These are phyloP conservation scores for Drosophila mercatorum DNA, from an alignment of 2,888 invertebrate species.

Conservation along the genomic window DNA sequence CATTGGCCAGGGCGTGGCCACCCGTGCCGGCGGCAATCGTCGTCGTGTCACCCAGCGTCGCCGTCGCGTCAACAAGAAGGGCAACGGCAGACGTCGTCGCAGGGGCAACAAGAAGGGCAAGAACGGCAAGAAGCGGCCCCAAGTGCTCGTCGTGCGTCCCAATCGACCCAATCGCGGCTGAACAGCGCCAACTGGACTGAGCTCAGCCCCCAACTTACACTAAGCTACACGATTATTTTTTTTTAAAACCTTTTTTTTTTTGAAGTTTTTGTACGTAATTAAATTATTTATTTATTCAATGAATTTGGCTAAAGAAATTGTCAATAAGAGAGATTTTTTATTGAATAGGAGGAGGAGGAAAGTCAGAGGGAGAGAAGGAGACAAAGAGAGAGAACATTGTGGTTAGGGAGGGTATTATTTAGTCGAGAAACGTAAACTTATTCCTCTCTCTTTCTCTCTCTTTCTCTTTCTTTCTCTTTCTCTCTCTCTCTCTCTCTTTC, in stretches of 20 bases:
- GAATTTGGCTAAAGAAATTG: slow-evolving; percentile 15
- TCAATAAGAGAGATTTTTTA: not conserved
- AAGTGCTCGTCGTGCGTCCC: slow-evolving; percentile 66
- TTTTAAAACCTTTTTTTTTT: slow-evolving; percentile 37
- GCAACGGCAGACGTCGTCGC: slow-evolving; percentile 38
- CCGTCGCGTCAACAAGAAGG: slow-evolving; percentile 37
- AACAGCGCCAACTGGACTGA: not conserved
- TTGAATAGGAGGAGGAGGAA: not conserved
- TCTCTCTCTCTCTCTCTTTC: too few species aligned
- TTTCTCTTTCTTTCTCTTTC: too few species aligned
- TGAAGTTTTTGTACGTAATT: slow-evolving; percentile 11
- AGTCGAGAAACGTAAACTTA: too few species aligned
- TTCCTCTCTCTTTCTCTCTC: too few species aligned
- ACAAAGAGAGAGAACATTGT: too few species aligned
- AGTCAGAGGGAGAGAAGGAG: too few species aligned
- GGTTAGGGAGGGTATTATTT: too few species aligned
- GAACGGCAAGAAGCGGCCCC: slow-evolving; percentile 49
- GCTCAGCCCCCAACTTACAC: not conserved
- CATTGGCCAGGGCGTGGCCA: slow-evolving; percentile 47
- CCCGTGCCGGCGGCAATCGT: slow-evolving; percentile 43
- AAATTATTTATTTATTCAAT: slow-evolving; percentile 65
- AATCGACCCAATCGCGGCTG: slow-evolving; percentile 69
- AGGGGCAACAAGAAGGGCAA: slow-evolving; percentile 46
- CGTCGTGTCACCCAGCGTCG: slow-evolving; percentile 65
- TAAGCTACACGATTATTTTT: slow-evolving; percentile 23